Conservation (phyloP, 64 coral and sea anemone species). For the Montipora foliosa region DNA sequence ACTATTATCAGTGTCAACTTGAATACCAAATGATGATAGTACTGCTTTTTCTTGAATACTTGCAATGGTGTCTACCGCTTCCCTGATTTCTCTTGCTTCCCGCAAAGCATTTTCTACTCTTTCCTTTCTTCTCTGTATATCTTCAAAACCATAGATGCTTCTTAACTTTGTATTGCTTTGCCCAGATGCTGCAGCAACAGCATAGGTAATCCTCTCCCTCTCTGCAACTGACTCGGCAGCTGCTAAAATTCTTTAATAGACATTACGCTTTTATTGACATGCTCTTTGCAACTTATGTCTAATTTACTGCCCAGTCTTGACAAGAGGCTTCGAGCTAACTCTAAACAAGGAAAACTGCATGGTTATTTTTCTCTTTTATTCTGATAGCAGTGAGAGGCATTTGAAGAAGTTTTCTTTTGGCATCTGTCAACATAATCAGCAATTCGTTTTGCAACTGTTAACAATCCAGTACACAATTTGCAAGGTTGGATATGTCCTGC, state of each 20-base stretch:
- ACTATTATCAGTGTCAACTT: conserved; percentile 53
- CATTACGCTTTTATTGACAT: neutral
- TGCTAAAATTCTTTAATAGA: conserved; percentile 9
- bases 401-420: conserved; percentile 73
- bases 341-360: conserved; percentile 42
- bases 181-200: conserved; percentile 49
- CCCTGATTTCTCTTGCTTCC: conserved; percentile 62
- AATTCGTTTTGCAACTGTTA: conserved; percentile 56
- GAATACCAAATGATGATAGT: conserved; percentile 59
- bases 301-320: neutral
- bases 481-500: conserved; percentile 54
- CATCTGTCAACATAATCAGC: conserved; percentile 51
- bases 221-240: conserved; percentile 64
- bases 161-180: conserved; percentile 66
- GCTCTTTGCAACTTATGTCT: neutral
- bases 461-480: conserved; percentile 36
- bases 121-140: conserved; percentile 41
- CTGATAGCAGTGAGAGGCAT: conserved; percentile 55
- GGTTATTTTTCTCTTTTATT: conserved; percentile 46
- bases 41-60: conserved; percentile 66
- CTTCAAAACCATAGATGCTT: conserved; percentile 69
- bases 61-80: conserved; percentile 60
- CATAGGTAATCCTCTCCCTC: conserved; percentile 65
- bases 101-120: conserved; percentile 60
- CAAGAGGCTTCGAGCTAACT: conserved; percentile 43